A percentile compares a stretch with the other conserved stretches of the same genome.
Evolutionary conservation across 2,797 vertebrate species (phyloP).

Genomic region (Benthosema pterotum): DNA sequence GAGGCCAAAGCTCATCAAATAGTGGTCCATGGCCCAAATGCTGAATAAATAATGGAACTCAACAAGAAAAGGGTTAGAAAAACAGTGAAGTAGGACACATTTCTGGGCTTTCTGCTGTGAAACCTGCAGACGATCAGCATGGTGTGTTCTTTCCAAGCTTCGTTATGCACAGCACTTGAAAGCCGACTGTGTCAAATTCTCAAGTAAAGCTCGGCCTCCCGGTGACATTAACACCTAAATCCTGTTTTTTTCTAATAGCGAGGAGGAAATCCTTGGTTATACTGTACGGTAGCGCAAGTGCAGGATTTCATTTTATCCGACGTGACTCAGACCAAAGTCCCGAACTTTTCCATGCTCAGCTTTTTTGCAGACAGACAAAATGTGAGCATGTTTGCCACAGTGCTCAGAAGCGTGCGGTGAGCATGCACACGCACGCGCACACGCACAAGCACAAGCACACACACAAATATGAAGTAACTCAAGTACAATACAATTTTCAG

Average conservation of each 20-base stretch:
- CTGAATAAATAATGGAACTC: no score
- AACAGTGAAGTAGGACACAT: no score
- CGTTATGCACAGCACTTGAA: slow-evolving; percentile 48
- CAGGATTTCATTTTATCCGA: slow-evolving; percentile 63
- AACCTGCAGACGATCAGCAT: slow-evolving; percentile 43
- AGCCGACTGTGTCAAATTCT: slow-evolving; percentile 40
- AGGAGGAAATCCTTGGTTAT: slow-evolving; percentile 58
- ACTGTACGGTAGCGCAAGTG: slow-evolving; percentile 61
- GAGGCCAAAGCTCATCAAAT: no score
- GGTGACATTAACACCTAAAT: slow-evolving; percentile 69
- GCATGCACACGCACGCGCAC: no score
- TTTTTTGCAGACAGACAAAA: slow-evolving; percentile 51
- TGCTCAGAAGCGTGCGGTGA: background rate
- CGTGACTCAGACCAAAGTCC: slow-evolving; percentile 64
- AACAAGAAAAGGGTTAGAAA: no score
- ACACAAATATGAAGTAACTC: no score
- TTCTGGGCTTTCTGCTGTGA: slow-evolving; percentile 33
- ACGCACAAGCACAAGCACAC: background rate
- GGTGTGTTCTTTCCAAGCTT: slow-evolving; percentile 59
- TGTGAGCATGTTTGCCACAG: background rate
- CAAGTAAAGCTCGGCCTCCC: slow-evolving; percentile 55
- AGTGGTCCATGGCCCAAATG: no score
- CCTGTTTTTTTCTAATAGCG: slow-evolving; percentile 61
- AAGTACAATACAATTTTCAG: no score
- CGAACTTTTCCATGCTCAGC: slow-evolving; percentile 70